Evolutionary conservation across 2,888 invertebrate species (phyloP), one percentile per base, ranked within the genome.

Genomic region (Athrips mouffetella): DNA sequence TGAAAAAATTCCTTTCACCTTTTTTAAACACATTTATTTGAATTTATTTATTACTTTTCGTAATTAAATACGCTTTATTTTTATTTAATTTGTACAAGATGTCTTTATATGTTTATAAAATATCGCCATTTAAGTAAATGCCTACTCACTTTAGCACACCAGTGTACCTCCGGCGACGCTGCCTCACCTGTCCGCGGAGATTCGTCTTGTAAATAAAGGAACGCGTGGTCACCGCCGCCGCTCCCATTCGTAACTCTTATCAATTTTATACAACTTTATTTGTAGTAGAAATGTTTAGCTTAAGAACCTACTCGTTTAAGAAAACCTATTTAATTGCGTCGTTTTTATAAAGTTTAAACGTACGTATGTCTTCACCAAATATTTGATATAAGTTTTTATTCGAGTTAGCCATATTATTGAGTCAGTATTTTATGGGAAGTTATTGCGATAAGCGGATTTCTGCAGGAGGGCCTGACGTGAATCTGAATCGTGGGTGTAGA

Each of bases 311-410:
- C 52, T 65, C 61, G 55, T 71, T 76, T 82, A 77, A 76, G 76
- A 71, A n/a, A 75, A 73, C 64, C 62, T 70, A 76, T 78, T 83
- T 78, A 76, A 83, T 80, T 80, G 80, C 80, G 71, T 73, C 62
- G 62, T 78, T 81, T 76, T 76, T 79, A 75, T 76, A 73, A 80
- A 70, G 64, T 73, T 72, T 75, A 72, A 78, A 78, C 76, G 70
- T 47, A 49, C 47, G 46, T 81, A 73, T 74, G 79, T 80, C 74
- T 77, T 81, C 85, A 88, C 87, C 87, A 88, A 88, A 88, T 82
- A 87, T 87, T 87, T 81, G 83, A 85, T 85, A 81, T 79, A 86
- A 86, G 87, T 87, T 88, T 75, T 82, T 86, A 84, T 80, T 85
- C 76, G 68, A 76, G 68, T 84, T 80, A 87, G 86, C 83, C 84